Conservation (phyloP, 2,797 vertebrate species). For the Rhynchotus rufescens region DNA sequence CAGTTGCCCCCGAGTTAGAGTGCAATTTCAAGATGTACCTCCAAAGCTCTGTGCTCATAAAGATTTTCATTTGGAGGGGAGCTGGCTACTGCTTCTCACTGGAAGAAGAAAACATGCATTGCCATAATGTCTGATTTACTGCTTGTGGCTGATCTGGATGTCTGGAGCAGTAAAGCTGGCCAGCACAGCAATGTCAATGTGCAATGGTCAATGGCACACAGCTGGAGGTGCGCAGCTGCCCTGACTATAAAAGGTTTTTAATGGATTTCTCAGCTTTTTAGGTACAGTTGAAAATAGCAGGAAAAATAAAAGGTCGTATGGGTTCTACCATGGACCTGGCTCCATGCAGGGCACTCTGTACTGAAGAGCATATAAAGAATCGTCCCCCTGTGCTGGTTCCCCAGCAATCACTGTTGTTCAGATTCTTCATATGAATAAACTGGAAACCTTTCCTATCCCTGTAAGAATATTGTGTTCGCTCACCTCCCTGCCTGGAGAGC, state of each 20-base stretch:
- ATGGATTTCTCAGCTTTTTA: background rate
- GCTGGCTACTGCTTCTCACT: constrained; percentile 43
- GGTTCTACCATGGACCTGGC: background rate
- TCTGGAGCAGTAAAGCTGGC: background rate
- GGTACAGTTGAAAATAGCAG: background rate
- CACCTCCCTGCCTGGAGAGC: background rate
- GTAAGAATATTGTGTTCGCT: background rate
- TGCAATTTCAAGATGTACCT: constrained; percentile 37
- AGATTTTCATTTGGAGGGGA: constrained; percentile 39
- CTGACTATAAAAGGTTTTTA: constrained; percentile 7
- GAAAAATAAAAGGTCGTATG: constrained; percentile 3
- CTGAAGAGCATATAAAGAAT: background rate
- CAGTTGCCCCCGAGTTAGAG: constrained; percentile 50
- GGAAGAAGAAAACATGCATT: background rate
- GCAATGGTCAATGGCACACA: constrained; percentile 16
- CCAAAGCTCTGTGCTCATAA: constrained; percentile 45
- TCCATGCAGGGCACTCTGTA: background rate
- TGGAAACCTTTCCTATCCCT: background rate
- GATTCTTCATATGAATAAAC: background rate
- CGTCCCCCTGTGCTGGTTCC: background rate
- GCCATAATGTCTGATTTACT: constrained; percentile 21
- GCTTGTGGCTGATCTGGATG: background rate
- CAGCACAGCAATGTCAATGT: background rate
- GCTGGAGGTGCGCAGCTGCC: constrained; percentile 28
- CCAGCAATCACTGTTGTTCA: background rate